Evolutionary conservation across 2,113 vertebrate genomes (phyloP).

Genomic region (Mesitornis unicolor): DNA sequence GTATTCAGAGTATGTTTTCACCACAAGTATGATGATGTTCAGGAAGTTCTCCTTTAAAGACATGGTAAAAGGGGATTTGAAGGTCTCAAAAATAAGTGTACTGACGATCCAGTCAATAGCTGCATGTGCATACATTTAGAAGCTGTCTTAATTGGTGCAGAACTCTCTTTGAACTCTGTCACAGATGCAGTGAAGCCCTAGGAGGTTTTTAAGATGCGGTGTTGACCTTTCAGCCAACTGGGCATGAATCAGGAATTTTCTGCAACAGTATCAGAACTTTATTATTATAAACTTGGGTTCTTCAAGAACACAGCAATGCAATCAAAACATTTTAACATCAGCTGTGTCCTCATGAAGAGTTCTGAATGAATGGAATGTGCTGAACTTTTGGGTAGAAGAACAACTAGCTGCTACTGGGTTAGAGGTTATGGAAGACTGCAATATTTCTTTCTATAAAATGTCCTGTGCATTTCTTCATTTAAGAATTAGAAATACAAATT

Average conservation of each 20-base stretch:
- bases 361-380: not conserved
- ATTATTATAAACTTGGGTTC: not conserved
- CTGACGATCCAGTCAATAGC: not conserved
- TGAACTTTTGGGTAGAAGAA: not conserved
- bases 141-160: not conserved
- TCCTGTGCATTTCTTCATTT: not conserved
- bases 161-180: not conserved
- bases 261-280: not conserved
- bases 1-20: not conserved
- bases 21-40: not conserved
- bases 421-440: not conserved
- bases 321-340: not conserved
- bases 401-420: not conserved
- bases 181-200: not conserved
- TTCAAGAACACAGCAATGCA: not conserved
- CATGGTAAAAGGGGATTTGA: not conserved
- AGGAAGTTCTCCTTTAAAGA: not conserved
- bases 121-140: not conserved
- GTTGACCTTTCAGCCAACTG: not conserved
- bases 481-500: not conserved
- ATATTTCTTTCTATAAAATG: not conserved
- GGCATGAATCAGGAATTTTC: not conserved
- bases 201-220: not conserved
- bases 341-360: not conserved
- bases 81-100: not conserved